Evolutionary conservation across 2,797 vertebrate species (phyloP), one percentile per base, ranked within the genome.

Genomic region (Taeniopygia guttata): DNA sequence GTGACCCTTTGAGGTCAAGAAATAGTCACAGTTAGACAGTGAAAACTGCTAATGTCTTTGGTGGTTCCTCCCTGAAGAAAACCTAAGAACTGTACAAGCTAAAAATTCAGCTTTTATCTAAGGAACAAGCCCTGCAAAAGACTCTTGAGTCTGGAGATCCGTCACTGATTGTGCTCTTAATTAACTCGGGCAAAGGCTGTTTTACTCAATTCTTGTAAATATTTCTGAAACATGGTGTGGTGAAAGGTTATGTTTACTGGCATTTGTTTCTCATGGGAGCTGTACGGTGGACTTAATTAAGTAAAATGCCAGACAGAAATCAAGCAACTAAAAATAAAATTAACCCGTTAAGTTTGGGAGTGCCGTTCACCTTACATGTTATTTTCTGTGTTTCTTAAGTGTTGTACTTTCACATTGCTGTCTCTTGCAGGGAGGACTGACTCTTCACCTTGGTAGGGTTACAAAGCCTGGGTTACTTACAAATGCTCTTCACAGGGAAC

Each of bases 291-390:
- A 55, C 11, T 17, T 74, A 8, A 40, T 25, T 26, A 36, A 29
- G 29, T 64, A 52, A 68, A 7, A 38, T 4, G 20, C 36, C 32
- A 58, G 17, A 51, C 46, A 75, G 38, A 80, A 79, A 67, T 7
- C 26, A 32, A n/a, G 73, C 27, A 88, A 17, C 59, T 64, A 46
- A 42, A 83, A 80, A 63, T 36, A 76, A 88, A 79, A 36, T 25
- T 8, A 68, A 15, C 32, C 52, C 2, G 0, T 73, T 56, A 62
- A 55, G 48, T 8, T 51, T 51, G 46, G 15, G 43, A 75, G n/a
- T 42, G 9, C 25, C 10, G 8, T 27, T n/a, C 13, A 20, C 20
- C 3, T 49, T 56, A 2, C 2, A 0, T 12, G 11, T 45, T 36
- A 6, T 23, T 46, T 81, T 56, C 38, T 55, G 22, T 45, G 27